A percentile compares a stretch with the other conserved stretches of the same genome.
Conservation (phyloP, 2,888 invertebrate genomes). For the Ptycholaimellus sp. region DNA sequence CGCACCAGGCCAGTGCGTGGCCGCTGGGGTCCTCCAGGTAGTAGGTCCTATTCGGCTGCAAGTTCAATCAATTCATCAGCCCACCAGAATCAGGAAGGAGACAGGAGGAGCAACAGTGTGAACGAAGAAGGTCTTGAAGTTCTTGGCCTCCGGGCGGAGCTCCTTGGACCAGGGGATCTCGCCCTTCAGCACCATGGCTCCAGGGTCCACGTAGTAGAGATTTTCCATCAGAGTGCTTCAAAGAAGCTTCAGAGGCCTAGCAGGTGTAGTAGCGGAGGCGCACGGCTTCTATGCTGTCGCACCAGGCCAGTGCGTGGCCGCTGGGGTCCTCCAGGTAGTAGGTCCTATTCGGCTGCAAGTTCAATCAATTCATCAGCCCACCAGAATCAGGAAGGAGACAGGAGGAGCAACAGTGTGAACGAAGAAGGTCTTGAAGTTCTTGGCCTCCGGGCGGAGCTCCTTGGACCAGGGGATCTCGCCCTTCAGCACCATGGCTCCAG, state of each 20-base stretch:
- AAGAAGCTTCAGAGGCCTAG: too few relatives aligned
- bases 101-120: slow-evolving; percentile 59
- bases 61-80: slow-evolving; percentile 21
- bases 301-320: slow-evolving; percentile 77
- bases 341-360: slow-evolving; percentile 70
- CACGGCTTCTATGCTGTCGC: slow-evolving; percentile 67
- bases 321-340: slow-evolving; percentile 89
- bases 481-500: slow-evolving; percentile 70
- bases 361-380: slow-evolving; percentile 8
- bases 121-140: slow-evolving; percentile 88
- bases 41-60: slow-evolving; percentile 84
- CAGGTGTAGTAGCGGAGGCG: slow-evolving; percentile 27
- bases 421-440: slow-evolving; percentile 89
- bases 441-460: slow-evolving; percentile 63
- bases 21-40: slow-evolving; percentile 84
- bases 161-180: slow-evolving; percentile 71
- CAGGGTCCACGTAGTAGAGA: slow-evolving; percentile 81
- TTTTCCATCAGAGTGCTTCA: too few relatives aligned
- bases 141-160: slow-evolving; percentile 68
- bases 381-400: too few relatives aligned
- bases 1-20: slow-evolving; percentile 74
- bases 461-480: slow-evolving; percentile 70
- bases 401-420: slow-evolving; percentile 68
- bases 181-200: slow-evolving; percentile 67
- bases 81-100: too few relatives aligned